phyloP scores from a whole-genome alignment of 1,140 invertebrate species.

The Conopomorpha cramerella region DNA sequence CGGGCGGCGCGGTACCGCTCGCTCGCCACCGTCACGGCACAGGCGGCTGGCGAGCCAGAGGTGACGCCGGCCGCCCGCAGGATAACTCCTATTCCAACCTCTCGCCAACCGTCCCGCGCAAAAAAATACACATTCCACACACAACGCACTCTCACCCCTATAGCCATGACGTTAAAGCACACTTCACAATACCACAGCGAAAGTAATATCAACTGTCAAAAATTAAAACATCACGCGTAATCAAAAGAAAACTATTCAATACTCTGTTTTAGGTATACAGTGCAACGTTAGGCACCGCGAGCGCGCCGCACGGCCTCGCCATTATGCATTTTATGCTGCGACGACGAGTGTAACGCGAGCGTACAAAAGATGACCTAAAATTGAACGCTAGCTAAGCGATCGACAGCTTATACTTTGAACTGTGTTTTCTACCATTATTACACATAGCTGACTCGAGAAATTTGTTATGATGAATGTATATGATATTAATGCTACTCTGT shows the following conservation, averaged over 20 bases:
- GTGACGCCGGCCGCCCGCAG: slow-evolving; percentile 22
- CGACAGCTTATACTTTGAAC: slow-evolving; percentile 24
- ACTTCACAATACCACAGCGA: slow-evolving; percentile 26
- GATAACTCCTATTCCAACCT: slow-evolving; percentile 25
- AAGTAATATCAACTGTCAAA: slow-evolving; percentile 58
- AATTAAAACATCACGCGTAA: slow-evolving; percentile 53
- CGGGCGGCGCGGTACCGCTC: slow-evolving; percentile 9
- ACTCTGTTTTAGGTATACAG: slow-evolving; percentile 46
- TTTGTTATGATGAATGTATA: too few relatives aligned
- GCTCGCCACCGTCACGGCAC: slow-evolving; percentile 13
- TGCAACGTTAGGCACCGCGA: slow-evolving; percentile 39
- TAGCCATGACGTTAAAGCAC: slow-evolving; percentile 23
- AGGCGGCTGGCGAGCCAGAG: slow-evolving; percentile 21
- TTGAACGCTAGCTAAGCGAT: slow-evolving; percentile 40
- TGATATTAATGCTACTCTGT: too few relatives aligned
- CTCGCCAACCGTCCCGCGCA: slow-evolving; percentile 53
- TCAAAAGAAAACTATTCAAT: slow-evolving; percentile 52
- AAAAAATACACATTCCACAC: slow-evolving; percentile 33
- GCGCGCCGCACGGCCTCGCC: slow-evolving; percentile 49
- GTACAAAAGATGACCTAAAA: slow-evolving; percentile 59
- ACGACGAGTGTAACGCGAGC: slow-evolving; percentile 37
- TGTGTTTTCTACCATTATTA: too few relatives aligned
- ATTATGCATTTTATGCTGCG: slow-evolving; percentile 46
- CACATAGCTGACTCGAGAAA: too few relatives aligned
- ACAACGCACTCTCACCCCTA: slow-evolving; percentile 39